Evolutionary conservation across 92 coral and sea anemone genomes (phyloP).

Genomic region (Blastomussa wellsi): DNA sequence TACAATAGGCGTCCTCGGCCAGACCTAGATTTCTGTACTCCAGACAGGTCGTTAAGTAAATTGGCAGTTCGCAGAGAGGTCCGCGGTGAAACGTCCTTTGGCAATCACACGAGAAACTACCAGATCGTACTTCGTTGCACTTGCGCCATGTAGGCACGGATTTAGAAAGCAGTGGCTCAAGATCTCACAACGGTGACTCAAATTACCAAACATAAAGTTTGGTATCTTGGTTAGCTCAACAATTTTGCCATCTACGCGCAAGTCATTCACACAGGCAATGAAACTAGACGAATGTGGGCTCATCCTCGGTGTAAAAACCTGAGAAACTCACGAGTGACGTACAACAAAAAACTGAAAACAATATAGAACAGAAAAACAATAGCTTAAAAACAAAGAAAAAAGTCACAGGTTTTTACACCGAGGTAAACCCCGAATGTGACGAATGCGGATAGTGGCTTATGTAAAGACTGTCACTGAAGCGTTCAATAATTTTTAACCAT

Average conservation of each 20-base stretch:
- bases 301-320: too few species aligned
- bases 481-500: constrained; percentile 35
- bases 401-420: too few species aligned
- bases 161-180: constrained; percentile 74
- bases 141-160: constrained; percentile 67
- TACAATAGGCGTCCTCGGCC: constrained; percentile 77
- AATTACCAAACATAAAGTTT: constrained; percentile 20
- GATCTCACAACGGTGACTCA: constrained; percentile 39
- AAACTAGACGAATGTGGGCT: constrained; percentile 72
- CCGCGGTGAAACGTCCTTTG: constrained; percentile 75
- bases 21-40: constrained; percentile 86
- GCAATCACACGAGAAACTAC: constrained; percentile 76
- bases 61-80: constrained; percentile 78
- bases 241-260: constrained; percentile 55
- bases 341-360: too few species aligned
- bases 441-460: constrained; percentile 58
- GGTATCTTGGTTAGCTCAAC: constrained; percentile 39
- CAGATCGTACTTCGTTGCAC: constrained; percentile 59
- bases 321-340: too few species aligned
- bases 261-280: constrained; percentile 76
- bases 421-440: too few species aligned
- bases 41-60: constrained; percentile 78
- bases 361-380: too few species aligned
- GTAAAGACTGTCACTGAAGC: constrained; percentile 33
- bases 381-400: too few species aligned